Percentiles rank a stretch among this genome's conserved stretches.
These are phyloP conservation scores for Somateria mollissima DNA, from an alignment of 2,797 vertebrate species.

Conservation along the genomic window DNA sequence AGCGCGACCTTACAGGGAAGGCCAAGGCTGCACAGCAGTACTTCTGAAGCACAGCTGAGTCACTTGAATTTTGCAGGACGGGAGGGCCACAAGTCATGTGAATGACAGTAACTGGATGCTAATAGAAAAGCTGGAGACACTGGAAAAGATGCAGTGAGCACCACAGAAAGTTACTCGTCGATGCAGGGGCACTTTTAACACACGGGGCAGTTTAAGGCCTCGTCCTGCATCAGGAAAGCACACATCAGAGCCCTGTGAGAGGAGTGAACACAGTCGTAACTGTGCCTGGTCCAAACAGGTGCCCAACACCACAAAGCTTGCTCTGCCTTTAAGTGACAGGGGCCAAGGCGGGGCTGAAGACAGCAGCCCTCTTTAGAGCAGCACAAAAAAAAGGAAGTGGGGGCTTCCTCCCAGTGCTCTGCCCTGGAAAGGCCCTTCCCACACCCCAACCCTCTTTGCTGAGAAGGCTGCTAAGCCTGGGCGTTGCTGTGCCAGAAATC, in stretches of 20 bases:
- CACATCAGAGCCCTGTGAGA: not conserved
- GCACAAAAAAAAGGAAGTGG: not conserved
- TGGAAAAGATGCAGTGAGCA: not conserved
- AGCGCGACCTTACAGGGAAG: not conserved
- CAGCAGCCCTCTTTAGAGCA: not conserved
- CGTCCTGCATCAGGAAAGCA: not conserved
- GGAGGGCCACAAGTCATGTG: not conserved
- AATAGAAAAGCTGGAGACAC: not conserved
- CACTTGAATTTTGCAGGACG: not conserved
- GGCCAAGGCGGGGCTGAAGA: not conserved
- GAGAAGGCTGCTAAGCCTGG: not conserved
- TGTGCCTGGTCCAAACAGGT: not conserved
- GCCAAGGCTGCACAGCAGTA: not conserved
- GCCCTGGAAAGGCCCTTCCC: not conserved
- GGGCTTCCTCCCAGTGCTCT: not conserved
- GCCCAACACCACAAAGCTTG: not conserved
- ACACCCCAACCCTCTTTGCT: not conserved
- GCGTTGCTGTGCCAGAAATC: not conserved
- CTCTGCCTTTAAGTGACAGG: not conserved
- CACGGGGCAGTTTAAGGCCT: too few species aligned
- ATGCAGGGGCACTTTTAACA: too few species aligned
- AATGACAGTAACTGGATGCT: not conserved
- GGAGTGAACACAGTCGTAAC: fast-evolving
- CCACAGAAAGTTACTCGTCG: not conserved
- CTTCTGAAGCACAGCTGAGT: not conserved